Evolutionary conservation across 2,888 invertebrate genomes (phyloP), one percentile per base, ranked within the genome.

Genomic region (Harmothoe impar): DNA sequence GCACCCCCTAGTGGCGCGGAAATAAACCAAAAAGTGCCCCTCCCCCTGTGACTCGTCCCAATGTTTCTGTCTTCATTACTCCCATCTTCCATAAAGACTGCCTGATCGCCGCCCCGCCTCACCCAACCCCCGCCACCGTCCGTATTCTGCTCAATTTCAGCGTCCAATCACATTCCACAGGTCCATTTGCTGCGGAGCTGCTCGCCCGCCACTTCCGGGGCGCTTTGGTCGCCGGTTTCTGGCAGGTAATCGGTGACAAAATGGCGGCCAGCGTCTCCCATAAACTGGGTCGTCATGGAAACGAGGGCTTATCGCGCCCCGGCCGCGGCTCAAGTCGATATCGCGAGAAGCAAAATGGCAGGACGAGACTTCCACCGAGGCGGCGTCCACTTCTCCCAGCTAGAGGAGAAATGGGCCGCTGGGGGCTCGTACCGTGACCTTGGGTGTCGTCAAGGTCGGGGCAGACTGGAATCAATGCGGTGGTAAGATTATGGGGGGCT

Each of bases 131-230:
- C 5, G 15, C 72, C 5, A 25, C 29, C 29, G 23, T 33, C 35
- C 10, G 43, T 33, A 86, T 86, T 86, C 86, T 54, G 86, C 86
- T 86, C 86, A 86, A 86, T 86, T 86, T 86, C 86, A 86, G 31
- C 86, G 86, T 52, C 86, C 86, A 86, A 86, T 56, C 54, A 56
- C 56, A 86, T 86, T 54, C 86, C 86, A 54, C 86, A 54, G 86
- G 54, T 86, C 86, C 86, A 86, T 86, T 86, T 86, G 86, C 86
- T 29, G 86, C 86, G 56, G 25, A 43, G 56, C 31, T 29, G 20
- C 31, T 86, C 29, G 52, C 52, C 54, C 10, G 23, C 20, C 33
- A 86, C 54, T 86, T 86, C 86, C 86, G 86, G 84, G 25, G 86
- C 31, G 54, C 54, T 33, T 81, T 81, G 33, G 35, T 35, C 81